Evolutionary conservation across 2,888 invertebrate genomes (phyloP), one percentile per base, ranked within the genome.

Genomic region (Drosophila seclusa): DNA sequence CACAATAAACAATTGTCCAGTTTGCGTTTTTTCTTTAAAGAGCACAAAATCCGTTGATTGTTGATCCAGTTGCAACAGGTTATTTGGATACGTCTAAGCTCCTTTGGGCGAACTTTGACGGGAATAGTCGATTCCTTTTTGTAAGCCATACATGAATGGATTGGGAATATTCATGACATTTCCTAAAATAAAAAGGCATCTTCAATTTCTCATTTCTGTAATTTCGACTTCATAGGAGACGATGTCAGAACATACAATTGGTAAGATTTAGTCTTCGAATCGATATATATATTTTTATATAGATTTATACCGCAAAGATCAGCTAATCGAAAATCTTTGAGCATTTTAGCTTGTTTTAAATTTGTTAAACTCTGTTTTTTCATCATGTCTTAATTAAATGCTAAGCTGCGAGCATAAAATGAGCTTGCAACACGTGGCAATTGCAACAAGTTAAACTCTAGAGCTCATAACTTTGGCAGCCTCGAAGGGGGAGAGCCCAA

Each of bases 1-100:
- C 10, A 40, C 18, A 84, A 70, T 86, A 76, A 84, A 84, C 60
- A 78, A 64, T 81, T 87, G 84, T 81, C 71, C 64, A 73, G 60
- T 48, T 70, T 73, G 78, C 83, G 78, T 81, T 80, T 68, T 64
- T 77, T 63, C 82, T 73, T 73, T 60, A 65, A 67, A 67, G 61
- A 67, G 65, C 65, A 64, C 59, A 66, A 11, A 18, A 11, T 11
- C 21, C 1, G 40, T 2, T 21, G 11, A 21, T 42, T 42, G 5
- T 21, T 11, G 11, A 40, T 40, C 1, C 11, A n/a, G 40, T 10
- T n/a, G 40, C 8, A n/a, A n/a, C 4, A 1, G 40, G 4, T 40
- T n/a, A 11, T 40, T 40, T n/a, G 40, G 10, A 40, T n/a, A 5
- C 1, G n/a, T 5, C 10, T 0, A 4, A 42, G 21, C 0, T 11